Base-by-base conservation (phyloP, 2,113 vertebrate species). In the Pithys albifrons region DNA sequence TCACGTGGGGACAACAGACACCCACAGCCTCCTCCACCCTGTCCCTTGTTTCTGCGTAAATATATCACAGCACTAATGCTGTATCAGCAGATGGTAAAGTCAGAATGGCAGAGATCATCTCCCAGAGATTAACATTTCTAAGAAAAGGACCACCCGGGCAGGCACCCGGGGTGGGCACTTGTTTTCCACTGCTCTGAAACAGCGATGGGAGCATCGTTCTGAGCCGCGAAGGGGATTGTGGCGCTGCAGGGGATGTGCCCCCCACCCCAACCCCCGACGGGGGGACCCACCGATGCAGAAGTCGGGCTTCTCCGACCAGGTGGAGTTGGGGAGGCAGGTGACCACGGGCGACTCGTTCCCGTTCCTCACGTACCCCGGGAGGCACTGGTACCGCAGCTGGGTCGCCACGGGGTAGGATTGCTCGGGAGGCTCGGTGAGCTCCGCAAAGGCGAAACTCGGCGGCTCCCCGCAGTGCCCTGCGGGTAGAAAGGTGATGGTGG, bases 401-500 rank as follows among this genome's bases (percentile, higher is more conserved):
- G 12, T 1, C 45, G 75, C 65, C 31, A 3, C 43, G 28, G 28
- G 0, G 39, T 91, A 94, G 31, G 87, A 27, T 0, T 5, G 2
- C 27, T 37, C 0, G 20, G 2, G 2, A 12, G 3, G 1, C 7
- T 0, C 0, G 10, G 1, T 0, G 4, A 49, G 59, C 87, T 94
- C 92, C 3, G 95, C 95, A 1, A 70, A 96, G 33, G 0, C 3
- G 4, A 94, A 65, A 28, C 49, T 12, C 4, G 83, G 90, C 5
- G 78, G 67, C 19, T 1, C 3, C n/a, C 0, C 1, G 37, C 94
- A 94, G 4, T 20, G 46, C 37, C 85, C 91, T 93, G 91, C 24
- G 19, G 62, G 52, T 41, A 5, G 17, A 6, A 10, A 7, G 19
- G 19, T 0, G 54, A 5, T 31, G 31, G 5, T 4, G 13, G 24